phyloP scores from a whole-genome alignment of 2,888 invertebrate species.

The Odontocerum albicorne region DNA sequence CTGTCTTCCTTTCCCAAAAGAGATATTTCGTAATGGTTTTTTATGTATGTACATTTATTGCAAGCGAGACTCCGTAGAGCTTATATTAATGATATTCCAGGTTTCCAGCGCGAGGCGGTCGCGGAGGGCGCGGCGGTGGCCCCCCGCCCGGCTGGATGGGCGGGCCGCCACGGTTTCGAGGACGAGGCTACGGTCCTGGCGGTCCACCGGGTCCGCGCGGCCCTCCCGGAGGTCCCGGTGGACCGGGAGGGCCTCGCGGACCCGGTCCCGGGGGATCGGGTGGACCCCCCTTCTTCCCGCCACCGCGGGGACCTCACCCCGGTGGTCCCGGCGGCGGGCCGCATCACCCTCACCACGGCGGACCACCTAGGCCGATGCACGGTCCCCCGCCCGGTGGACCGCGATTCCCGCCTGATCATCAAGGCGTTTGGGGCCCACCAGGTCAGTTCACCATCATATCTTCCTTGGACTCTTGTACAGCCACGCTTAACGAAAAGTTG shows the following conservation, averaged over 20 bases:
- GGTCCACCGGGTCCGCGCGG: constrained; percentile 57
- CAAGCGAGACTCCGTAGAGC: too few relatives aligned
- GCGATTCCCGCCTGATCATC: constrained; percentile 46
- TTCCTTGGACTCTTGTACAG: not conserved
- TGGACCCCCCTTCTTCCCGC: constrained; percentile 43
- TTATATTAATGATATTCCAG: not conserved
- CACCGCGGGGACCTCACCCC: constrained; percentile 47
- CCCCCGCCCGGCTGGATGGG: constrained; percentile 46
- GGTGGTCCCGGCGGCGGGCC: constrained; percentile 40
- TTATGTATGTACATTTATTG: too few relatives aligned
- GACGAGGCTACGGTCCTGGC: constrained; percentile 65
- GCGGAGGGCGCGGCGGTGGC: constrained; percentile 44
- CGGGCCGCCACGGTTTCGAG: constrained; percentile 66
- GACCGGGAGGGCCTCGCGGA: constrained; percentile 42
- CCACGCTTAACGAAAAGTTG: too few relatives aligned
- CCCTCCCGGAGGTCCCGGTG: constrained; percentile 53
- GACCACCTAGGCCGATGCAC: constrained; percentile 49
- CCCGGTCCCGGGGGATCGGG: constrained; percentile 1
- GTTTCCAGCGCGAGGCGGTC: constrained; percentile 11
- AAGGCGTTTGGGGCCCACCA: constrained; percentile 33
- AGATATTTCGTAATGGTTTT: too few relatives aligned
- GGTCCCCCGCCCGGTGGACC: constrained; percentile 49
- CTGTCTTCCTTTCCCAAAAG: too few relatives aligned
- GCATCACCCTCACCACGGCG: constrained; percentile 46
- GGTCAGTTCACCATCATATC: constrained; percentile 20